Evolutionary conservation across 2,113 vertebrate genomes (phyloP).

Genomic region (Cyanoliseus patagonus): DNA sequence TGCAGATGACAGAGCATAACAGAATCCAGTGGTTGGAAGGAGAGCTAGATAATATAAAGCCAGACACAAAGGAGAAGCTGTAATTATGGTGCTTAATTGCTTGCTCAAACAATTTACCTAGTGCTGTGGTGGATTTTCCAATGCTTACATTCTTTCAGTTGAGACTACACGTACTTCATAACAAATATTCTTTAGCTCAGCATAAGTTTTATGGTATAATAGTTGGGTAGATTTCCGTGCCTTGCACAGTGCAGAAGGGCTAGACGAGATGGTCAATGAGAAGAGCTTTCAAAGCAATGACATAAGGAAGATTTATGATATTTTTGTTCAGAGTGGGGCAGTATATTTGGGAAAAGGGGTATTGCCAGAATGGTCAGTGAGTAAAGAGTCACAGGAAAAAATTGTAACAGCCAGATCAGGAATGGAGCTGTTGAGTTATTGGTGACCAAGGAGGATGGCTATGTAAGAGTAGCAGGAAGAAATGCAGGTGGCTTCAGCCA

Average conservation of each 20-base stretch:
- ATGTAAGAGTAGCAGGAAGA: neutral
- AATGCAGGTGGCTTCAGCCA: neutral
- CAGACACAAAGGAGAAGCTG: neutral
- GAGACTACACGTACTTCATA: accelerated
- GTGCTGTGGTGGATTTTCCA: neutral
- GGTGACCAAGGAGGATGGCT: neutral
- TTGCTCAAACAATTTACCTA: neutral
- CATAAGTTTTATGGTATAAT: neutral
- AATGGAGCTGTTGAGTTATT: neutral
- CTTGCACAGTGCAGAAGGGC: neutral
- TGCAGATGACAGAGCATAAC: neutral
- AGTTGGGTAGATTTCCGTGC: neutral
- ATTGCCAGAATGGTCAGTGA: neutral
- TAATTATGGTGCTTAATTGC: neutral
- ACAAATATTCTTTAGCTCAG: neutral
- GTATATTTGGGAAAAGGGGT: neutral
- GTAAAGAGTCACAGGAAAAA: neutral
- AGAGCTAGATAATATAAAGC: neutral
- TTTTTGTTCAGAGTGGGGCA: neutral
- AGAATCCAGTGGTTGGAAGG: neutral
- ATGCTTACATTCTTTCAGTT: neutral
- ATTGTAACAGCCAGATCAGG: neutral
- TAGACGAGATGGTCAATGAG: neutral
- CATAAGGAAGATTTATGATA: neutral
- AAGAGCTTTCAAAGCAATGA: neutral